Conservation (phyloP, 2,113 vertebrate genomes). For the Gallinago jamesoni region DNA sequence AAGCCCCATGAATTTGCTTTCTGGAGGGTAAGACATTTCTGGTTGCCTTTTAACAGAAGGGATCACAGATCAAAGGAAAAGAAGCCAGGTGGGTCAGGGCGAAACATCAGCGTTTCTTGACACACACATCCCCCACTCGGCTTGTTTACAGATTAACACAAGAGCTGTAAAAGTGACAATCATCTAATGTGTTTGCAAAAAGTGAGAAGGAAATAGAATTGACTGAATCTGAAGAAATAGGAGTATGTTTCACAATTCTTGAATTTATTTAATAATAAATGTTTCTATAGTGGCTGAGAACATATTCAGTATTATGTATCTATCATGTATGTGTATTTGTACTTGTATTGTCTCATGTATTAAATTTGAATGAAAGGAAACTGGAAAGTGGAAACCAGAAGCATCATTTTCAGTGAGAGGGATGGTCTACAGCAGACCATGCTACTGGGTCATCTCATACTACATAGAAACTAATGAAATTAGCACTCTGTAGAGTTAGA, state of each 20-base stretch:
- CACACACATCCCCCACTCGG: neutral
- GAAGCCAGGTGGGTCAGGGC: neutral
- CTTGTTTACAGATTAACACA: conserved; percentile 30
- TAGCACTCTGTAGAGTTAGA: neutral
- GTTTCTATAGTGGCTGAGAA: neutral
- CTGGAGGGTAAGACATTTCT: neutral
- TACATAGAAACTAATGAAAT: neutral
- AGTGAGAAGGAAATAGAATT: neutral
- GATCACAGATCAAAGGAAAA: conserved; percentile 3
- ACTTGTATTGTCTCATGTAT: neutral
- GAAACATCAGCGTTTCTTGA: neutral
- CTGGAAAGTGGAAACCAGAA: neutral
- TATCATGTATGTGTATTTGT: neutral
- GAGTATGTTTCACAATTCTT: neutral
- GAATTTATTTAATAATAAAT: neutral
- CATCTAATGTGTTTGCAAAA: neutral
- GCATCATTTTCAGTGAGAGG: neutral
- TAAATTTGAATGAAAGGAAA: neutral
- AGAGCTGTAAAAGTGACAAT: neutral
- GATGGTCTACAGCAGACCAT: neutral
- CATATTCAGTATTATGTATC: neutral
- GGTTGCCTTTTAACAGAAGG: neutral
- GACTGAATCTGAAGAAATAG: neutral
- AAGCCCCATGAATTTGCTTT: neutral
- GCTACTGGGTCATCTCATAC: neutral